Base-by-base conservation (phyloP, 2,888 invertebrate genomes). In the Xylota segnis region DNA sequence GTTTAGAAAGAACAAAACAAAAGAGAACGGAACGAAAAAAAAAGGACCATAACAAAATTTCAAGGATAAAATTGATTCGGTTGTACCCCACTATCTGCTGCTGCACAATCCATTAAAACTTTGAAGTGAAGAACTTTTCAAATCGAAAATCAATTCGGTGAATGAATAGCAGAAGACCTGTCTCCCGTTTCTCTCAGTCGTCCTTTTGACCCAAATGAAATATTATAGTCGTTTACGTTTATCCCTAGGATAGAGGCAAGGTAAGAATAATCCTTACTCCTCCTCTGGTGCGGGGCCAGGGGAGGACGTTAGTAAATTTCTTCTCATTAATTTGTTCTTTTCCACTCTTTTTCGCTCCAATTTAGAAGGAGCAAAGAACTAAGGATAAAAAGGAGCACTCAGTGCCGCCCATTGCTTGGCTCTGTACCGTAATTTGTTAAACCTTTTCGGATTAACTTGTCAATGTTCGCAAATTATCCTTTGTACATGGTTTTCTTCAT, bases 391-490 rank as follows among this genome's bases (percentile, higher is more conserved):
- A 56, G 29, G 58, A 32, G 74, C 66, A 66, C 76, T 81, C 27
- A 43, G 32, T 7, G 71, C 45, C 75, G 74, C 54, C 72, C 59
- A 82, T 63, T 10, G 58, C 34, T 47, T n/a, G 7, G 43, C 61
- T 54, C 52, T 79, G 56, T 61, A 58, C 58, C 82, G 82, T 86
- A 86, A 86, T 82, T 86, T 86, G 81, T 86, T 86, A 76, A 86
- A 86, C 86, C 86, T 82, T 86, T 81, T 86, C 59, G 81, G 79
- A 68, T 86, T 72, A 82, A 86, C 86, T 82, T 82, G 86, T 86
- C 86, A 86, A 86, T 86, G 86, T 86, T 71, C 75, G 71, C 86
- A 86, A 86, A 86, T 86, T 86, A 86, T 76, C 75, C 84, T 81
- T 81, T 84, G 68, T 79, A 68, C 74, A 66, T 72, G 54, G 47